Evolutionary conservation across 1,140 invertebrate species (phyloP), one percentile per base, ranked within the genome.

Genomic region (Cecropterus lyciades): DNA sequence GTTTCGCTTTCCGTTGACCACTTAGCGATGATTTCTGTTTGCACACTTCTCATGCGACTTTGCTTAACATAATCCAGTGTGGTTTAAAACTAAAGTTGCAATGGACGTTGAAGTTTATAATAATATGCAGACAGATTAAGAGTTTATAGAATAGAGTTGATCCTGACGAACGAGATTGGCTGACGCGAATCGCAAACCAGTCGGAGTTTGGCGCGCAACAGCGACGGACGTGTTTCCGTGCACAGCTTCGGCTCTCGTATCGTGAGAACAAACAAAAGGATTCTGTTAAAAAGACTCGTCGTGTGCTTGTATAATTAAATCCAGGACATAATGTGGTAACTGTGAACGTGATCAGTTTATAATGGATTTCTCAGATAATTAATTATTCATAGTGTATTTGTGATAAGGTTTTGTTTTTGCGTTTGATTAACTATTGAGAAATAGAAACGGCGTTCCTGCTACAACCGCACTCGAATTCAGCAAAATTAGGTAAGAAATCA

Each of bases 191-290:
- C 14, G 4, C 43, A 14, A 33, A 40, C 17, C 42, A 60, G 56
- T 60, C 56, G 27, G 14, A 60, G 43, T 48, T 60, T 60, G 56
- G 56, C 56, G 56, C 43, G 43, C 43, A 48, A n/a, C 14, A 8
- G 43, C 14, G 8, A 4, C 27, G 43, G 56, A 46, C 43, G 56
- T 60, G 42, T 30, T 15, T 45, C 24, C 14, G 9, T 30, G 4
- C 10, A 3, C 1, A 10, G 10, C 14, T 15, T 37, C 27, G 14
- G 16, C 16, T 1, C 46, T 33, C 56, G 56, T 20, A 20, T 45
- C 55, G 56, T 60, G 27, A 60, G 30, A 15, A 46, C 7, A 33
- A 46, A 60, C 15, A 60, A 33, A 60, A 60, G 13, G 27, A 60
- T 60, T 48, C 0, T 33, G 17, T 27, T 17, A 14, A 48, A 59